Percentiles rank a stretch among this genome's conserved stretches.
phyloP scores from a whole-genome alignment of 2,113 vertebrate species.

The human region DNA sequence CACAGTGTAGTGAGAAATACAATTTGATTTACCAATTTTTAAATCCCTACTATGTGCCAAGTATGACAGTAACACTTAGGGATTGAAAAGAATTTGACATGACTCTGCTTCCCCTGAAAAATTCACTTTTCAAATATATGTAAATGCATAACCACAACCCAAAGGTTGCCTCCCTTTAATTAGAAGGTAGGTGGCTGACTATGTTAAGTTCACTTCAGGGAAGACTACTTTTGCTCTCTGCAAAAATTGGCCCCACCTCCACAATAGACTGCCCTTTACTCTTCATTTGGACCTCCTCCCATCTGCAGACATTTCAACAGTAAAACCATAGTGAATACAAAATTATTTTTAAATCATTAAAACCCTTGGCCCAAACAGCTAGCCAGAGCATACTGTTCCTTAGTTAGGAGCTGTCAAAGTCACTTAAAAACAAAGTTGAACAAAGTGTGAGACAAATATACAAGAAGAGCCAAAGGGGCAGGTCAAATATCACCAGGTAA shows the following conservation, averaged over 20 bases:
- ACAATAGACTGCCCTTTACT: background rate
- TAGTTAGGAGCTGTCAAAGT: slow-evolving; percentile 69
- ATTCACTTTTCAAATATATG: background rate
- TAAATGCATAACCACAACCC: background rate
- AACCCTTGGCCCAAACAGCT: slow-evolving; percentile 43
- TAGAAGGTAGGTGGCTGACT: background rate
- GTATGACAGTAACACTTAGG: background rate
- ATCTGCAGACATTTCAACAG: slow-evolving; percentile 3
- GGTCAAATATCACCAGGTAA: slow-evolving; percentile 63
- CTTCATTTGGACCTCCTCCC: slow-evolving; percentile 29
- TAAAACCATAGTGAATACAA: slow-evolving; percentile 59
- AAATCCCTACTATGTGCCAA: background rate
- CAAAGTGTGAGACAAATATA: slow-evolving; percentile 59
- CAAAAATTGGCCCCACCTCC: background rate
- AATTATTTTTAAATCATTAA: slow-evolving; percentile 74
- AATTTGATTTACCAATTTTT: background rate
- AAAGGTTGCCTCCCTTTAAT: background rate
- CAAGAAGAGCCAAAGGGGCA: background rate
- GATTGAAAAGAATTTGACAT: background rate
- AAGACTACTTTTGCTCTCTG: background rate
- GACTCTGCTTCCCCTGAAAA: background rate
- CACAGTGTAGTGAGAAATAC: background rate
- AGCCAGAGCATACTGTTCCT: slow-evolving; percentile 50
- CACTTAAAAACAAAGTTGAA: slow-evolving; percentile 63
- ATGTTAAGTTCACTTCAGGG: background rate